Conservation (phyloP, 2,113 vertebrate genomes). For the Andinoacara biseriatus region DNA sequence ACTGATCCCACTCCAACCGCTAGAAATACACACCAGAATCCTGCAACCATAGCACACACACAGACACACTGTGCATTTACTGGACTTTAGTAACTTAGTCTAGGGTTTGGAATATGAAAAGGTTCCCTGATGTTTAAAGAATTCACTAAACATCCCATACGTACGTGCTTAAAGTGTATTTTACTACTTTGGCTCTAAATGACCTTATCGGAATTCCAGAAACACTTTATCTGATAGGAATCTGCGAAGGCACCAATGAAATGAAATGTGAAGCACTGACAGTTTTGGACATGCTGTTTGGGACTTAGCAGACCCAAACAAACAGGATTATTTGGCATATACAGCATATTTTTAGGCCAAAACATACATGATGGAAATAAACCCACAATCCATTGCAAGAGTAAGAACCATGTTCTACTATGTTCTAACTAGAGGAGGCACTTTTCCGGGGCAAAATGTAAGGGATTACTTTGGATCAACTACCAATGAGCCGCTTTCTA, state of each 20-base stretch:
- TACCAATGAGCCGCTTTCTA: slow-evolving; percentile 10
- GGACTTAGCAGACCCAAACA: slow-evolving; percentile 32
- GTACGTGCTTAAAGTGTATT: neutral
- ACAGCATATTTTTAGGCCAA: neutral
- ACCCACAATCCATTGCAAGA: neutral
- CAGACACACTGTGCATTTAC: neutral
- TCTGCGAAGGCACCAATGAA: neutral
- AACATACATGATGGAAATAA: slow-evolving; percentile 11
- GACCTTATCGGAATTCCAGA: slow-evolving; percentile 11
- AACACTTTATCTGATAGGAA: slow-evolving; percentile 33
- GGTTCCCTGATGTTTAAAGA: slow-evolving; percentile 7
- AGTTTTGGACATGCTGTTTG: slow-evolving; percentile 15
- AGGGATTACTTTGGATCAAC: slow-evolving; percentile 50
- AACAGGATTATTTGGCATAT: slow-evolving; percentile 7
- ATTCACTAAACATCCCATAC: slow-evolving; percentile 7
- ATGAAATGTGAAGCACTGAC: neutral
- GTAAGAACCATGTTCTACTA: neutral
- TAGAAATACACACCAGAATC: slow-evolving; percentile 22
- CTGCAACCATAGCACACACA: slow-evolving; percentile 9
- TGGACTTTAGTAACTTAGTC: neutral
- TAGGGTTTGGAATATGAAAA: slow-evolving; percentile 10
- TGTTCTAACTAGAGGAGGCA: neutral
- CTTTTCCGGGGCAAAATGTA: slow-evolving; percentile 18
- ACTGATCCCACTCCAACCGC: slow-evolving; percentile 54
- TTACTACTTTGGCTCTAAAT: neutral